A percentile compares a stretch with the other conserved stretches of the same genome.
These are phyloP conservation scores for Sebastes miniatus DNA, from an alignment of 2,797 vertebrate species.

Conservation along the genomic window DNA sequence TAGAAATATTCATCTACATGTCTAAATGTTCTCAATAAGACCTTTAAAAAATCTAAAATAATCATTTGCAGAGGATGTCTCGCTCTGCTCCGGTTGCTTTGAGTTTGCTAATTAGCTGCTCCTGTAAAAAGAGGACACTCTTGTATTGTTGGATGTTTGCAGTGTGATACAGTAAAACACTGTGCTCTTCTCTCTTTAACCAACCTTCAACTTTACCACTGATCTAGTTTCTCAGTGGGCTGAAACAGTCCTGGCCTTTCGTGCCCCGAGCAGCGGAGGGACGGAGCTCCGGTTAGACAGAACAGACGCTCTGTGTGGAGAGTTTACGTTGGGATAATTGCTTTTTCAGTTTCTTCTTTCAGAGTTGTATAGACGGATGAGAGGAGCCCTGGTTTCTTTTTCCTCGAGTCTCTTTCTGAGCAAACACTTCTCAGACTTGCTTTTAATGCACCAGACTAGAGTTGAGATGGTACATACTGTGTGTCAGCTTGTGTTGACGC, in stretches of 20 bases:
- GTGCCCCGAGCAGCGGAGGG: conserved; percentile 5
- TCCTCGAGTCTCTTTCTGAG: background rate
- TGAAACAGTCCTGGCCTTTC: conserved; percentile 28
- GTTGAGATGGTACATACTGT: background rate
- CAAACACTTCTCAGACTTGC: background rate
- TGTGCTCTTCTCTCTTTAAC: conserved; percentile 9
- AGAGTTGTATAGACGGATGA: background rate
- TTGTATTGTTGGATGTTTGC: conserved; percentile 14
- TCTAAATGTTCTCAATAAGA: background rate
- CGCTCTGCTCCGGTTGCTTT: background rate
- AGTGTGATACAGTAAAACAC: background rate
- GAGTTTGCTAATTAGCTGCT: background rate
- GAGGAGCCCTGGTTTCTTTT: background rate
- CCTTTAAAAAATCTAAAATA: background rate
- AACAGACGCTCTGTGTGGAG: conserved; percentile 4
- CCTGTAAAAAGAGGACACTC: background rate
- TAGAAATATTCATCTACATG: background rate
- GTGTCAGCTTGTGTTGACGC: background rate
- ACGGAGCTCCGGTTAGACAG: conserved; percentile 5
- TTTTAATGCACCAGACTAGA: background rate
- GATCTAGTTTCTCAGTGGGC: conserved; percentile 28
- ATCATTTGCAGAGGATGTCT: background rate
- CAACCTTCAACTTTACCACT: conserved; percentile 27
- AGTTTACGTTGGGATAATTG: conserved; percentile 33
- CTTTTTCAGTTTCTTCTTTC: conserved; percentile 27